Base-by-base conservation (phyloP, 2,113 vertebrate species). In the Tetrax tetrax region DNA sequence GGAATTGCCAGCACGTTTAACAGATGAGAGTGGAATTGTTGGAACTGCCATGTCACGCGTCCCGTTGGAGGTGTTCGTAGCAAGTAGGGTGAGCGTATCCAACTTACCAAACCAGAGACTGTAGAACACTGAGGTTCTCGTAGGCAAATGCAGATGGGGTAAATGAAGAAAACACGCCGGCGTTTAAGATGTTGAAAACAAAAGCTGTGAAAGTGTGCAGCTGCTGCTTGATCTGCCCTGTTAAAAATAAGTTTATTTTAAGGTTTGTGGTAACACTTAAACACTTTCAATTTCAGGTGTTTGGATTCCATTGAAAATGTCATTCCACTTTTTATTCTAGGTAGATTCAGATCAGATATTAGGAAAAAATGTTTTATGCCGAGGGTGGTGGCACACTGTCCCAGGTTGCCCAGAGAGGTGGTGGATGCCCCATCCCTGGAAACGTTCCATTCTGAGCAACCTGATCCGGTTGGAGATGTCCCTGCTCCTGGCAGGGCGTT, bases 61-160 rank as follows among this genome's bases (percentile, higher is more conserved):
- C 2, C 0, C 23, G 2, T 14, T 33, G 31, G 31, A 54, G 38
- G n/a, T 16, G 71, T 75, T 51, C 10, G 6, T 2, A 63, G 51
- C 51, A 41, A 12, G 25, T 9, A 27, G 37, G 0, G 45, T 21
- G 66, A 79, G 56, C 50, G 31, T 37, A 72, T 66, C 51, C n/a
- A 8, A 9, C 45, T 31, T 22, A 7, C 2, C 14, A 31, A 59
- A 41, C 2, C 60, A 45, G 41, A 29, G 70, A 13, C 38, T 47
- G 47, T 16, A 41, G 25, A 7, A 4, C 17, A 5, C 20, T 11
- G n/a, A 35, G 20, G 10, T 70, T 76, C 77, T 15, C 47, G 13
- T 41, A 21, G 29, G 12, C 29, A 37, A 47, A 27, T 18, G 60
- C n/a, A 78, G 80, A 10, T 37, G 43, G 63, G 70, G 5, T 54